These are phyloP conservation scores for Himalopsyche anomala DNA, from an alignment of 2,888 invertebrate species.

Conservation along the genomic window DNA sequence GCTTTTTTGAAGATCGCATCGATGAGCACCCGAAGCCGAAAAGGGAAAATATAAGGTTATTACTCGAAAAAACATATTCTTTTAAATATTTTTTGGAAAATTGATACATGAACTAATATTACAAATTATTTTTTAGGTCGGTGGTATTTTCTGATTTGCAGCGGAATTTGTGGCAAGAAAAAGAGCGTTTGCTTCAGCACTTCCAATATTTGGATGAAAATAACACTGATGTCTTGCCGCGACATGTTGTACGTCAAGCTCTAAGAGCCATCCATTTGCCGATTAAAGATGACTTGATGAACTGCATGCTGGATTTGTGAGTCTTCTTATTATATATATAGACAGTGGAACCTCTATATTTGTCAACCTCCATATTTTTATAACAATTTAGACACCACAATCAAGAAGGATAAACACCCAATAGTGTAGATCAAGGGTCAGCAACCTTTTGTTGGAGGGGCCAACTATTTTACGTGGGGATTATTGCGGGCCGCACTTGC, in stretches of 20 bases:
- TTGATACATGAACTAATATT: conserved; percentile 15
- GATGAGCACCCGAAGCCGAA: conserved; percentile 71
- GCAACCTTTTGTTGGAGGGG: too few species aligned
- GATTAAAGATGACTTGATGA: conserved; percentile 80
- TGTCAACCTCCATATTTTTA: too few species aligned
- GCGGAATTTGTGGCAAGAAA: conserved; percentile 84
- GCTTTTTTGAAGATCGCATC: conserved; percentile 78
- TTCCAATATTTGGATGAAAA: conserved; percentile 75
- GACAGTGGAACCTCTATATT: too few species aligned
- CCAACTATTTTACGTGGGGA: too few species aligned
- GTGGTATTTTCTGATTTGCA: conserved; percentile 84
- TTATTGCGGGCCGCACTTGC: too few species aligned
- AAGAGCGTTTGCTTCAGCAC: conserved; percentile 79
- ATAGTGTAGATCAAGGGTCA: too few species aligned
- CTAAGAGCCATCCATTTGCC: conserved; percentile 84
- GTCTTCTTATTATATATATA: conserved; percentile 64
- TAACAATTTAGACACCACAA: too few species aligned
- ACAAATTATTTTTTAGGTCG: conserved; percentile 73
- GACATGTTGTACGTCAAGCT: conserved; percentile 79
- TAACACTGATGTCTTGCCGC: conserved; percentile 74
- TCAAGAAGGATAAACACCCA: too few species aligned
- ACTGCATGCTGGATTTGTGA: conserved; percentile 83
- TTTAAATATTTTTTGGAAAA: not conserved
- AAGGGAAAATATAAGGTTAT: conserved; percentile 71
- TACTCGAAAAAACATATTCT: not conserved